A percentile compares a stretch with the other conserved stretches of the same genome.
Conservation (phyloP, 2,113 vertebrate species). For the Oncorhynchus tshawytscha region DNA sequence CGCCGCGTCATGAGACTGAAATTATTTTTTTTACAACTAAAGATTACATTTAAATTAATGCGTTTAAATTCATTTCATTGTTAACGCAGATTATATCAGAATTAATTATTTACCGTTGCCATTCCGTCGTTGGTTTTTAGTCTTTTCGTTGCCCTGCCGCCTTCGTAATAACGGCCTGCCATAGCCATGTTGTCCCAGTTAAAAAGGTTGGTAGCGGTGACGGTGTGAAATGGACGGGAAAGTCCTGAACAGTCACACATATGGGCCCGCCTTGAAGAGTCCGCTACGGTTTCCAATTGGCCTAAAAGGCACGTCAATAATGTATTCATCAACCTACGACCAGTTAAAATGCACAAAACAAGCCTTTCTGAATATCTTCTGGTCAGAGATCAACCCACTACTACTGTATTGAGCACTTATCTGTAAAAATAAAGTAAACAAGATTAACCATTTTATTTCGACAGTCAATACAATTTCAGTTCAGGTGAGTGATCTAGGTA, state of each 20-base stretch:
- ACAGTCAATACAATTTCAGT: too few species aligned
- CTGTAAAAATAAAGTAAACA: too few species aligned
- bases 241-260: constrained; percentile 40
- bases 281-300: constrained; percentile 28
- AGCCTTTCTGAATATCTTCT: neutral
- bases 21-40: too few species aligned
- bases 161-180: constrained; percentile 82
- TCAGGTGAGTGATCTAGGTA: too few species aligned
- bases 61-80: too few species aligned
- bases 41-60: too few species aligned
- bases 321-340: neutral
- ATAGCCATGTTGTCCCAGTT: constrained; percentile 78
- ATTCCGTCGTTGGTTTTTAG: constrained; percentile 86
- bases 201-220: constrained; percentile 61
- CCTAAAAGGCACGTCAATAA: constrained; percentile 14
- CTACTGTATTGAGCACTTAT: too few species aligned
- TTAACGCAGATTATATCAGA: too few species aligned
- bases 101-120: constrained; percentile 66
- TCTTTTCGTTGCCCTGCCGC: constrained; percentile 85
- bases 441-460: too few species aligned
- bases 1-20: too few species aligned
- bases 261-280: constrained; percentile 21
- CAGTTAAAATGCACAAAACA: constrained; percentile 33
- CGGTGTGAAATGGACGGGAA: constrained; percentile 66
- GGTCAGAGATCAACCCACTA: too few species aligned